Evolutionary conservation across 2,797 vertebrate species (phyloP), one percentile per base, ranked within the genome.

Genomic region (Chanos chanos): DNA sequence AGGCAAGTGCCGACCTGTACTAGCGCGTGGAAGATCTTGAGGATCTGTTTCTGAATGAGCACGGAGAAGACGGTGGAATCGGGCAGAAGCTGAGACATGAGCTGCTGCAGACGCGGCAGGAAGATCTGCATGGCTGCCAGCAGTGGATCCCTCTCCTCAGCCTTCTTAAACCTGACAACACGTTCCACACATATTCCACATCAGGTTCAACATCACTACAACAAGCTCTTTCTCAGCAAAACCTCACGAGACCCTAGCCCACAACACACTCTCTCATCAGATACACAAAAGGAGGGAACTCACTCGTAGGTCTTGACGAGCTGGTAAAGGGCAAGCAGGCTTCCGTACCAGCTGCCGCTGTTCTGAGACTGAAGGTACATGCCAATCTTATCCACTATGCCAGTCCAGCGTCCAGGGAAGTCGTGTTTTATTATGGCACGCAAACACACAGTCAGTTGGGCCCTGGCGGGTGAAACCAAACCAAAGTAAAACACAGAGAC

Each of bases 231-330:
- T n/a, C n/a, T n/a, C n/a, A n/a, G n/a, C n/a, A n/a, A n/a, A n/a
- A n/a, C n/a, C n/a, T n/a, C n/a, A n/a, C n/a, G n/a, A n/a, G n/a
- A n/a, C n/a, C n/a, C n/a, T n/a, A n/a, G n/a, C n/a, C n/a, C n/a
- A n/a, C 9, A 3, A 21, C 7, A 19, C 18, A 12, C 16, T 22
- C 2, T 27, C 3, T 27, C 22, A 18, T 10, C 19, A 56, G 21
- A 10, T 15, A 13, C 18, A 37, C 3, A 28, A 45, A 47, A 1
- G 33, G 1, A 18, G 13, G 16, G 30, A 45, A 94, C 96, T 97
- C 82, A 99, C 96, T 99, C 96, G 0, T 99, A 98, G n/a, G 93
- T 98, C 85, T 98, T 99, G 84, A 97, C 96, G 57, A 99, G 89
- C 73, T 99, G 96, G 79, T 98, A 97, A 1, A 99, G 90, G 21